Evolutionary conservation across 2,888 invertebrate species (phyloP), one percentile per base, ranked within the genome.

Genomic region (Idaea aversata): DNA sequence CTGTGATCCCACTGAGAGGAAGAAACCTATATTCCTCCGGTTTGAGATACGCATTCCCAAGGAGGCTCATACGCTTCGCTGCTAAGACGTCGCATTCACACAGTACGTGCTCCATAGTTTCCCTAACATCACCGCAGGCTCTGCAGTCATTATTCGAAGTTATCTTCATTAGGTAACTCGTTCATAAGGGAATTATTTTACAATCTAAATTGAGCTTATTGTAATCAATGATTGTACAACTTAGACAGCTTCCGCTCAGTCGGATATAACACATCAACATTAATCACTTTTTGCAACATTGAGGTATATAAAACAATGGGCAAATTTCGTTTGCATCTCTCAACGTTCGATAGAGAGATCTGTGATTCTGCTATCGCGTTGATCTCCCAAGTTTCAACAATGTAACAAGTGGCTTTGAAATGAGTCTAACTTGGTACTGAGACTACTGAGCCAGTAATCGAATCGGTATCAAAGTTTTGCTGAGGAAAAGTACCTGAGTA

Each of bases 321-420:
- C 72, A 76, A 75, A 81, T 83, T 86, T 80, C 77, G 79, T 83
- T 83, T 80, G 81, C 79, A 83, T 82, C 81, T 79, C 74, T 81
- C 78, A 76, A 71, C 71, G 69, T 68, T 67, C 68, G 73, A 78
- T 78, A 74, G 73, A 75, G 75, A 76, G 73, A 76, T 77, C 74
- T 77, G 63, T 68, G 74, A 76, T 80, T 76, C 72, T 72, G 62
- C 63, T 64, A 66, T 63, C 62, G 16, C 67, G 66, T 64, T 47
- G 47, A 47, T 47, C 47, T 47, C 47, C 47, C 47, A 47, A 10
- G 13, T 47, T 47, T 47, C 13, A 7, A 47, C 7, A 13, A 3
- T 47, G 10, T 47, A 47, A 47, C 47, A 10, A 10, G 13, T 10
- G 13, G 13, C 7, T 4, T 47, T 47, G 47, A 4, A 47, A 10